These are phyloP conservation scores for Ispidina picta DNA, from an alignment of 2,797 vertebrate genomes.

Conservation along the genomic window DNA sequence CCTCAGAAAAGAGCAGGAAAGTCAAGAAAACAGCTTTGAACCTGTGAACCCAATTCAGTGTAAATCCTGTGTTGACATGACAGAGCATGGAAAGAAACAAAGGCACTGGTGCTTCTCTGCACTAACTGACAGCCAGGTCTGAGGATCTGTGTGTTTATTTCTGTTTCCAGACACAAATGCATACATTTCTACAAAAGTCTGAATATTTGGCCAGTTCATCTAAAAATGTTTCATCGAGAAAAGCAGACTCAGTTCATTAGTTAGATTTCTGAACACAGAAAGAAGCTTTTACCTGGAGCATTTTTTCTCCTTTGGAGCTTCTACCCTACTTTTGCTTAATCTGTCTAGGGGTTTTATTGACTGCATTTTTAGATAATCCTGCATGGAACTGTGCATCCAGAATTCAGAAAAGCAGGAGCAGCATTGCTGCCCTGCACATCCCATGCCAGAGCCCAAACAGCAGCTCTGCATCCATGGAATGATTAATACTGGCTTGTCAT, in stretches of 20 bases:
- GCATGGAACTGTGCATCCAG: neutral
- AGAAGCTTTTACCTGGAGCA: neutral
- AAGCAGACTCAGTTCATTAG: neutral
- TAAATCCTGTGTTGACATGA: conserved; percentile 15
- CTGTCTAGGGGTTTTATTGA: neutral
- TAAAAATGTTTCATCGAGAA: neutral
- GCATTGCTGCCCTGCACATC: neutral
- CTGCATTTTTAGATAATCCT: neutral
- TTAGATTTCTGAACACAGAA: neutral
- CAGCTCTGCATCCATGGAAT: neutral
- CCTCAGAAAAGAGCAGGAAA: conserved; percentile 23
- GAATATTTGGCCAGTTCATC: neutral
- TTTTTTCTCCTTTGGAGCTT: neutral
- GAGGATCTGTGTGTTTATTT: neutral
- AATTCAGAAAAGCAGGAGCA: neutral
- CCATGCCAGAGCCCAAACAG: neutral
- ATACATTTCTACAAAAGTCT: neutral
- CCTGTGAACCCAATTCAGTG: neutral
- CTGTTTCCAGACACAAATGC: neutral
- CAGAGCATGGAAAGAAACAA: neutral
- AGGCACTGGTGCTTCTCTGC: neutral
- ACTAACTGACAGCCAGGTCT: neutral
- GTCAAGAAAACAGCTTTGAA: conserved; percentile 33
- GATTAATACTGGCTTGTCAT: neutral
- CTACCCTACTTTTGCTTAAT: neutral